Base-by-base conservation (phyloP, 1,140 invertebrate species). In the Phocides pigmalion region DNA sequence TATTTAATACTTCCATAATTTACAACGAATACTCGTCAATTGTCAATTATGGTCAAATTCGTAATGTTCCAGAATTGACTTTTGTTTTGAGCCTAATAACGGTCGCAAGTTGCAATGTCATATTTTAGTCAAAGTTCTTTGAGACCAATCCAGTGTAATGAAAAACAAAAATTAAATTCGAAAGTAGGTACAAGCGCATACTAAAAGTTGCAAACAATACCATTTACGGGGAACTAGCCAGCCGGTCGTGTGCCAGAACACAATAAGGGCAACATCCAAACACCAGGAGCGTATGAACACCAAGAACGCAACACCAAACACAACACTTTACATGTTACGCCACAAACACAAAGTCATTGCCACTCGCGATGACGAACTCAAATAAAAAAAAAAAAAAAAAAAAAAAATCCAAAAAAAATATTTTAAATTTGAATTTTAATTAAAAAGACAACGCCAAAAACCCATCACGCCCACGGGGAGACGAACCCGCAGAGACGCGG, bases 401-500 rank as follows among this genome's bases (percentile, higher is more conserved):
- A 54, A 58, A 72, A 61, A 70, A 64, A 64, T 54, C 11, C 17
- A 49, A 66, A 66, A 62, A 75, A 63, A 61, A 64, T 51, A 64
- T 68, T 54, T 41, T 54, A 64, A 68, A 25, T 66, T 56, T 20
- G 11, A 22, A 32, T n/a, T n/a, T n/a, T n/a, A n/a, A n/a, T n/a
- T n/a, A 22, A 64, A 51, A 42, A 67, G 53, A 9, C 41, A 11
- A 62, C 77, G 75, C 80, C 76, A 66, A 46, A 12, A 58, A 22
- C 64, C 11, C 53, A 44, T 59, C 50, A 62, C 49, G 17, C 61
- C 50, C 20, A 32, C 56, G 51, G 47, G 61, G 70, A 83, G 74
- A 84, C 82, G 84, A 80, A 78, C 74, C 71, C 54, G 58, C 49
- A 66, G 70, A 66, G 56, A 63, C 63, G 47, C 15, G 58, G 39